phyloP scores from a whole-genome alignment of 2,113 vertebrate genomes.

The Steatornis caripensis region DNA sequence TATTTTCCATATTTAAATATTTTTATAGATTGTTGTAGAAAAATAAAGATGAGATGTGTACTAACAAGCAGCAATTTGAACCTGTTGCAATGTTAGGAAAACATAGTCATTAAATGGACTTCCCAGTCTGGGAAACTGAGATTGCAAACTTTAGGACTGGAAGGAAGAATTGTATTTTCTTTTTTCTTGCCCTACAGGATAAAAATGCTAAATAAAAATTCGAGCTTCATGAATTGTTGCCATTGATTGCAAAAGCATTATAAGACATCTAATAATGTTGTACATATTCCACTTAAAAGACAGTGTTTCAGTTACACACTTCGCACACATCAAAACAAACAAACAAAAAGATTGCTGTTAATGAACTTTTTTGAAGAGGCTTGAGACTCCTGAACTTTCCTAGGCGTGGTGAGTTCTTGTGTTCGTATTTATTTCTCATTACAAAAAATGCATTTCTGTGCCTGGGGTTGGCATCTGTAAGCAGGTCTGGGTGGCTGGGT shows the following conservation, averaged over 20 bases:
- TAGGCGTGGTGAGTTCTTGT: background rate
- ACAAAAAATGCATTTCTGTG: background rate
- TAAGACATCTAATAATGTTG: background rate
- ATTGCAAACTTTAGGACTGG: background rate
- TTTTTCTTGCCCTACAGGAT: background rate
- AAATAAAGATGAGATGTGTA: background rate
- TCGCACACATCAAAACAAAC: background rate
- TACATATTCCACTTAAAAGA: background rate
- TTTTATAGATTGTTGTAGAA: background rate
- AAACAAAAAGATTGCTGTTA: background rate
- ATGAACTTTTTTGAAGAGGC: background rate
- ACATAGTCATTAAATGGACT: background rate
- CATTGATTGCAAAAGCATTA: background rate
- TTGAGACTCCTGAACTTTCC: background rate
- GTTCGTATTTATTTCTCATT: background rate
- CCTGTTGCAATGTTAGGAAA: background rate
- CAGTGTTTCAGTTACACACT: background rate
- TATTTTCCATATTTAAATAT: background rate
- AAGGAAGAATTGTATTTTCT: background rate
- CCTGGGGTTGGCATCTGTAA: background rate
- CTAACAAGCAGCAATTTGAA: background rate
- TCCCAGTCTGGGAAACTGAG: background rate
- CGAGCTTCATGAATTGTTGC: background rate
- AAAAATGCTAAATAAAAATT: background rate
- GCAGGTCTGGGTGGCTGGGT: background rate